Evolutionary conservation across 2,888 invertebrate genomes (phyloP).

Genomic region (Cacoxenus indagator): DNA sequence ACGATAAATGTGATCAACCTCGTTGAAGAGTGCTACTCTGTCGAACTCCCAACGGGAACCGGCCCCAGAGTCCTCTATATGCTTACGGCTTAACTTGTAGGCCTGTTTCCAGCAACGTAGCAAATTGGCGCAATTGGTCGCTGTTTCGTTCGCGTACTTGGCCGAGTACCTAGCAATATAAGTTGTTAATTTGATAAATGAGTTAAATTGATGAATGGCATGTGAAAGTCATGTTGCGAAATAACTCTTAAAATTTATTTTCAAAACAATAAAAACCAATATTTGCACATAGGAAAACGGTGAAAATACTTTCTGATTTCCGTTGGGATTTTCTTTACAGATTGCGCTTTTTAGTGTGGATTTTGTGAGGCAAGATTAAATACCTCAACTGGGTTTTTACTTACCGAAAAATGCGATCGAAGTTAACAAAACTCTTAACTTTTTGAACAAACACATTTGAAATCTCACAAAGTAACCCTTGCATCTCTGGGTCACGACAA

Average conservation of each 20-base stretch:
- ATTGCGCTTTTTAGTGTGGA: no score
- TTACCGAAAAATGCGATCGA: slow-evolving; percentile 84
- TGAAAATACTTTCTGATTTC: no score
- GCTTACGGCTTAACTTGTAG: slow-evolving; percentile 83
- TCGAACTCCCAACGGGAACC: slow-evolving; percentile 95
- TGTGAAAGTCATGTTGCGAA: slow-evolving; percentile 2
- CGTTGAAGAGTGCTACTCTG: slow-evolving; percentile 82
- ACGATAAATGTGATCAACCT: slow-evolving; percentile 86
- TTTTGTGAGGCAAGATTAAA: background rate
- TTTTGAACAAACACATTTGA: slow-evolving; percentile 86
- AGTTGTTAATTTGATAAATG: slow-evolving; percentile 13
- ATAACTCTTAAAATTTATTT: background rate
- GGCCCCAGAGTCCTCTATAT: slow-evolving; percentile 88
- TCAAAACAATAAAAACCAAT: slow-evolving; percentile 5
- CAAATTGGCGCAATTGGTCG: slow-evolving; percentile 68
- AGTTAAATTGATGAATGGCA: background rate
- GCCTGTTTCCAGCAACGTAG: slow-evolving; percentile 72
- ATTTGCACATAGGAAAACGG: no score
- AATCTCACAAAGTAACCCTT: slow-evolving; percentile 84
- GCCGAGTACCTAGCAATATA: slow-evolving; percentile 54
- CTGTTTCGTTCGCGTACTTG: slow-evolving; percentile 63
- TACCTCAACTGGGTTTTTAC: slow-evolving; percentile 41
- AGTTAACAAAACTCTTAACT: slow-evolving; percentile 79
- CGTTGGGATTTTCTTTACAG: no score
- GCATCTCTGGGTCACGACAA: slow-evolving; percentile 88